A percentile compares a stretch with the other conserved stretches of the same genome.
Conservation (phyloP, 1,140 invertebrate genomes). For the Diorhabda carinulata region DNA sequence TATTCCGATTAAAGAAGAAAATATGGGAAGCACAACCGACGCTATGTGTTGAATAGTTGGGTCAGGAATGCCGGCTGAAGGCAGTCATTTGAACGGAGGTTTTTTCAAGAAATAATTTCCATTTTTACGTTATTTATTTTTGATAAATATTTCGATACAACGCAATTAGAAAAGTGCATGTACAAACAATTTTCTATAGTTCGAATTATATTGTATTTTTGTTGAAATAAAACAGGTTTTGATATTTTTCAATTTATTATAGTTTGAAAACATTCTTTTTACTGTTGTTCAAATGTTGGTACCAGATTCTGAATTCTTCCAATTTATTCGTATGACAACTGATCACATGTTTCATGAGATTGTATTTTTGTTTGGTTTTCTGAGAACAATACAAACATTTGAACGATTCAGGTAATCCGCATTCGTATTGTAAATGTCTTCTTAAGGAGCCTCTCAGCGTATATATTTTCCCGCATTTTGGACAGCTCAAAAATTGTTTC, state of each 20-base stretch:
- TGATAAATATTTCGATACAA: background rate
- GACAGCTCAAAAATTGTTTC: constrained; percentile 17
- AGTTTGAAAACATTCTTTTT: background rate
- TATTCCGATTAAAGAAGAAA: background rate
- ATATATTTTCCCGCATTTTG: constrained; percentile 33
- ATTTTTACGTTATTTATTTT: background rate
- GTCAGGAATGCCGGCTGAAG: background rate
- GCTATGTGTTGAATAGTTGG: background rate
- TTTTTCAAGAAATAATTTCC: background rate
- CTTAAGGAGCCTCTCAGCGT: constrained; percentile 26
- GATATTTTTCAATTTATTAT: background rate
- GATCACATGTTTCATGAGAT: constrained; percentile 8
- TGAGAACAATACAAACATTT: constrained; percentile 53
- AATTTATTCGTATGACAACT: constrained; percentile 5
- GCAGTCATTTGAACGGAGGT: background rate
- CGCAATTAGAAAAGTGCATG: background rate
- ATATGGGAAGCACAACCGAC: background rate
- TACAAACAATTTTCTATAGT: background rate
- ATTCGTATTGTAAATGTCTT: constrained; percentile 40
- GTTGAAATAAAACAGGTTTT: background rate
- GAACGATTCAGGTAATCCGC: constrained; percentile 48
- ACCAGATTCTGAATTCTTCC: constrained; percentile 7
- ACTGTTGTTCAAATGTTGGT: background rate
- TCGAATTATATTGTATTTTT: background rate
- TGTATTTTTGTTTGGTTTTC: constrained; percentile 16